Conservation (phyloP, 2,888 invertebrate species). For the Girardia tigrina region DNA sequence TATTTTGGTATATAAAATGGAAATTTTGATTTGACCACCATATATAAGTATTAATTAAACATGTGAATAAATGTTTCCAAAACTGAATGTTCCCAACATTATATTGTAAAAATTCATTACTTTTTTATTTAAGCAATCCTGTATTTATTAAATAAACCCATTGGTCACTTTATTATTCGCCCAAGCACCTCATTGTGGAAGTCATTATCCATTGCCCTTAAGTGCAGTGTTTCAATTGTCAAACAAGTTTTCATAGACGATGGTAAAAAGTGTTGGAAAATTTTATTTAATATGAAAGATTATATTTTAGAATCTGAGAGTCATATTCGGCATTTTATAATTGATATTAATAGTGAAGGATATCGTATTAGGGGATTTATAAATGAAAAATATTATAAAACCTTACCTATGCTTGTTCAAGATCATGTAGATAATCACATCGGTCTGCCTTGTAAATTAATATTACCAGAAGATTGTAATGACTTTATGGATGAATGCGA, state of each 20-base stretch:
- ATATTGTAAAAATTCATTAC: too few species aligned
- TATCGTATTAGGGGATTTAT: background rate
- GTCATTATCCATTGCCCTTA: background rate
- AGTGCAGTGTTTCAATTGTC: background rate
- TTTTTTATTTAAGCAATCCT: background rate
- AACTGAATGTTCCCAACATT: too few species aligned
- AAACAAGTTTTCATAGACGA: background rate
- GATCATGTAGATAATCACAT: background rate
- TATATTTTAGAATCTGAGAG: background rate
- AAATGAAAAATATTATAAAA: background rate
- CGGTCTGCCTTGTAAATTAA: background rate
- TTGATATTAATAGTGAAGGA: background rate
- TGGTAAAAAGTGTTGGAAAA: background rate
- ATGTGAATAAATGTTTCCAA: too few species aligned
- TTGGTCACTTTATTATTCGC: background rate
- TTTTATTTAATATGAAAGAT: background rate
- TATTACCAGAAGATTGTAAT: background rate
- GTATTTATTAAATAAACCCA: background rate
- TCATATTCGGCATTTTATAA: background rate
- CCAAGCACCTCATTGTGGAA: background rate
- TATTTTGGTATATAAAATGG: too few species aligned
- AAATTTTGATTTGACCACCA: too few species aligned
- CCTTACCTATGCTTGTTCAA: background rate
- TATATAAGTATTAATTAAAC: too few species aligned
- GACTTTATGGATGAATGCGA: too few species aligned